Conservation (phyloP, 2,797 vertebrate genomes). For the Danio aesculapii region DNA sequence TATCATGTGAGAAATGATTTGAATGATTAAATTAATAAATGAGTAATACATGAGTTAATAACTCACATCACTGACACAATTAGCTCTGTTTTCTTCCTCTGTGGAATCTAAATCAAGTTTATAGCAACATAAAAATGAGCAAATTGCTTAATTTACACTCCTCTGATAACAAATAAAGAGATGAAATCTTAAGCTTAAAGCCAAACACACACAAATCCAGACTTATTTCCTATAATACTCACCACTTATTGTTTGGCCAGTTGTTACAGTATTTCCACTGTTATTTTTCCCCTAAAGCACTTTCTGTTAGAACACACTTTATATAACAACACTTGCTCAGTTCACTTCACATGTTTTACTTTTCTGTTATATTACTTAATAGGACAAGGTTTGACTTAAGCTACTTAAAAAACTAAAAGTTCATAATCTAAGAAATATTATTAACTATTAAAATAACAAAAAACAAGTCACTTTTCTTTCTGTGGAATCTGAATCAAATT, state of each 20-base stretch:
- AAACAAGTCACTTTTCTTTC: too few species aligned
- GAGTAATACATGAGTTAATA: too few species aligned
- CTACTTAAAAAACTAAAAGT: too few species aligned
- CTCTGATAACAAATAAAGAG: too few species aligned
- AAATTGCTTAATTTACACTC: neutral
- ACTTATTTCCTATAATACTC: slow-evolving; percentile 17
- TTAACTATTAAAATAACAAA: too few species aligned
- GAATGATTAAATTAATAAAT: neutral
- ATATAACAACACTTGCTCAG: too few species aligned
- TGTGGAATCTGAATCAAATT: too few species aligned
- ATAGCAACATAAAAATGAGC: neutral
- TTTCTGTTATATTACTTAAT: too few species aligned
- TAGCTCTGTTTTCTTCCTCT: neutral
- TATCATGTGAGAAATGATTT: neutral
- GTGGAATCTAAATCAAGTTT: neutral
- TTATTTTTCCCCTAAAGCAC: slow-evolving; percentile 20
- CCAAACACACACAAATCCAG: neutral
- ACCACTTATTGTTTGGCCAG: slow-evolving; percentile 30
- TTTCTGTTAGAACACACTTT: slow-evolving; percentile 45
- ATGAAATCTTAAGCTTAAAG: too few species aligned
- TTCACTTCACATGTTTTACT: too few species aligned
- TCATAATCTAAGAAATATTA: too few species aligned
- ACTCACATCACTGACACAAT: neutral
- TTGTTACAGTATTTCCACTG: slow-evolving; percentile 7
- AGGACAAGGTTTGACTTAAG: too few species aligned